Evolutionary conservation across 2,888 invertebrate species (phyloP), one percentile per base, ranked within the genome.

Genomic region (Drosophila kuntzei): DNA sequence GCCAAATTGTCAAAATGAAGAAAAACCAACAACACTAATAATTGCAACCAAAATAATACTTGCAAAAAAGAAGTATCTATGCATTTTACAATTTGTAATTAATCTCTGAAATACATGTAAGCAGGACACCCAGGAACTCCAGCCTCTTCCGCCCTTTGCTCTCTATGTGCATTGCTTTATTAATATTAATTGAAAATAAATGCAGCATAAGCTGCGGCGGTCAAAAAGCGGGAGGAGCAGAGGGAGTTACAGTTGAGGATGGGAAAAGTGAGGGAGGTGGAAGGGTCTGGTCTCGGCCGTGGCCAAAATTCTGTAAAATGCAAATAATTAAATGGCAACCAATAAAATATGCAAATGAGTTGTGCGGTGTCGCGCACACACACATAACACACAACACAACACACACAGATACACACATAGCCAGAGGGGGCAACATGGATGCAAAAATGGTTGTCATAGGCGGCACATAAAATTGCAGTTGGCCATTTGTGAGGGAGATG

Each of bases 271-370:
- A 1, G 6, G 1, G 16, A 9, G 14, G 3, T 32, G n/a, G 0
- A 37, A n/a, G n/a, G 39, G 22, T 2, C 46, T 53, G 57, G 51
- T 14, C 1, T 16, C 14, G 41, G 37, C 29, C 53, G 63, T 60
- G 62, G 68, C 70, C 78, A 58, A 86, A 84, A 79, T 79, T 54
- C 68, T 70, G 88, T 74, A 79, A 90, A 90, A 89, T 90, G 89
- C 88, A 83, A 89, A 89, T 90, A 90, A 89, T 89, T 90, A 90
- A 89, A 90, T 86, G 90, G 85, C 90, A 90, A 78, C 89, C 88
- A 90, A 89, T 90, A 89, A 89, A 89, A 90, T 90, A 89, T 90
- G 90, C 75, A 90, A 90, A 89, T 90, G 90, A 90, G 87, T 80
- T 82, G 76, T 82, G 82, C 73, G 71, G 70, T 72, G 72, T 57